These are phyloP conservation scores for Charina bottae DNA, from an alignment of 2,113 vertebrate genomes.

Conservation along the genomic window DNA sequence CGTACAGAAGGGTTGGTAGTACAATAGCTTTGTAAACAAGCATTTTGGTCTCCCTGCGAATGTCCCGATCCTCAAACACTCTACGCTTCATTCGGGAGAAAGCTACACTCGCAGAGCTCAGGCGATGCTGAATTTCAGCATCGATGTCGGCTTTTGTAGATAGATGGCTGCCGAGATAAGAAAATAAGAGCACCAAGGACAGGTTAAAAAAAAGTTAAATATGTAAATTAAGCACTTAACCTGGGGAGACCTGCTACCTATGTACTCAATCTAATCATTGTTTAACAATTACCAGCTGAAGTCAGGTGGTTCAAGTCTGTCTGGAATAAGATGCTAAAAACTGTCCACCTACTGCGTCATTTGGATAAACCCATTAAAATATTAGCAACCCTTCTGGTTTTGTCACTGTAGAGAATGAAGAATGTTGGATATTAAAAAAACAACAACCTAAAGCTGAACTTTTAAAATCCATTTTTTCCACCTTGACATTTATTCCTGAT, in stretches of 20 bases:
- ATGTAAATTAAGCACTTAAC: not conserved
- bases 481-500: constrained; percentile 60
- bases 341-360: not conserved
- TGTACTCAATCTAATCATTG: not conserved
- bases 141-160: no score
- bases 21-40: no score
- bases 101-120: no score
- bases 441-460: constrained; percentile 32
- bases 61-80: no score
- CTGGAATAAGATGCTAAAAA: constrained; percentile 27
- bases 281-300: not conserved
- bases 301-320: not conserved
- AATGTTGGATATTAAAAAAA: constrained; percentile 32
- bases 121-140: no score
- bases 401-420: constrained; percentile 46
- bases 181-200: no score
- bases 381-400: constrained; percentile 36
- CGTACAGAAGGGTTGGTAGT: no score
- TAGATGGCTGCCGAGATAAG: no score
- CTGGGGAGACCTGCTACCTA: not conserved
- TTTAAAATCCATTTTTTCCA: constrained; percentile 42
- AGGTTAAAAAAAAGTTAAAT: not conserved
- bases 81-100: no score
- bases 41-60: no score
- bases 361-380: constrained; percentile 40